Base-by-base conservation (phyloP, 2,888 invertebrate species). In the Cosmia pyralina region DNA sequence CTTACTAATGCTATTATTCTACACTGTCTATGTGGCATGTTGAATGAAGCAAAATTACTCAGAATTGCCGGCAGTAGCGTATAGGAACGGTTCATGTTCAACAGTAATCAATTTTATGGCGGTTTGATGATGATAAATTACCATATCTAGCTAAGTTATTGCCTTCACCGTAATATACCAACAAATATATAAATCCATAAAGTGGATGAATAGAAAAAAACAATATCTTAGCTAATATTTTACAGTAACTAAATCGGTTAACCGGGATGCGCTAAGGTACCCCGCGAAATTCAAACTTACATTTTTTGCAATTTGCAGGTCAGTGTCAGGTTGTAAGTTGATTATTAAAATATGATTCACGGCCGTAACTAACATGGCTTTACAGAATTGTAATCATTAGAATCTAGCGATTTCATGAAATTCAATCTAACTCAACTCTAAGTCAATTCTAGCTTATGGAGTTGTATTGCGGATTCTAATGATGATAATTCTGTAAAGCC, bases 51-150 rank as follows among this genome's bases (percentile, higher is more conserved):
- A 79, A 80, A 79, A 73, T 80, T 50, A 41, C 65, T 57, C 34
- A 52, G 83, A 68, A 80, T 73, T 68, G 62, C 38, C 64, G 48
- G 68, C 57, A 66, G 80, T 66, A 73, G 68, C 74, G 48, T 66
- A 52, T 44, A 69, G 38, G 41, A 65, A 68, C 62, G 65, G 57
- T 72, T 73, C 74, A 83, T 83, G 65, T 69, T 69, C 75, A 80
- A 60, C 68, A 66, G 74, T 79, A 79, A 80, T 83, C 83, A 80
- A 80, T 80, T 80, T 79, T 50, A 38, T 69, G 68, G 44, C 55
- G 34, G 52, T 68, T 65, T 80, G 80, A 83, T 80, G 80, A 79
- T 79, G 80, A 79, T 83, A 79, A 79, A 79, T 79, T 72, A 62
- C 83, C 38, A 65, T 79, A 71, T 82, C 67, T 52, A 57, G 59